A percentile compares a stretch with the other conserved stretches of the same genome.
These are phyloP conservation scores for Gulo gulo DNA, from an alignment of 2,113 vertebrate species.

Conservation along the genomic window DNA sequence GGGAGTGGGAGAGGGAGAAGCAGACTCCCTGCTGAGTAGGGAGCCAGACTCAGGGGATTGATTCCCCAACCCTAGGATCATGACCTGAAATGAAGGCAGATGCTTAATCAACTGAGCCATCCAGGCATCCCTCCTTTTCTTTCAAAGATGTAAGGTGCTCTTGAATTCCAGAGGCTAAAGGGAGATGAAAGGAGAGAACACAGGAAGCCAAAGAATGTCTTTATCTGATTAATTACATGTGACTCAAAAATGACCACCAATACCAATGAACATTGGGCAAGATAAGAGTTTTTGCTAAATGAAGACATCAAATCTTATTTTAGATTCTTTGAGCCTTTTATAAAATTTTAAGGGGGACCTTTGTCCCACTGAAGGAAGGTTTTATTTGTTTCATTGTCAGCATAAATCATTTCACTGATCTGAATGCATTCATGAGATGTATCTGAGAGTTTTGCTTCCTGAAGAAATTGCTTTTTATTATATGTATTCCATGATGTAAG, in stretches of 20 bases:
- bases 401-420: constrained; percentile 47
- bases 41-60: background rate
- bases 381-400: constrained; percentile 50
- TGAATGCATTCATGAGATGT: constrained; percentile 48
- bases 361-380: background rate
- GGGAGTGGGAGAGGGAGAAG: background rate
- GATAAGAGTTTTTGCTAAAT: constrained; percentile 16
- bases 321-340: background rate
- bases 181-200: background rate
- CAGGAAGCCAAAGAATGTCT: background rate
- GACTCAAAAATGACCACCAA: background rate
- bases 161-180: background rate
- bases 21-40: background rate
- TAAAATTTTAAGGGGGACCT: constrained; percentile 28
- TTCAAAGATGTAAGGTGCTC: background rate
- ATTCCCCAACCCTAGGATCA: background rate
- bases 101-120: background rate
- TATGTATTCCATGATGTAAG: constrained; percentile 9
- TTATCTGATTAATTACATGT: background rate
- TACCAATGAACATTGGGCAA: background rate
- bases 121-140: background rate
- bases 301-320: constrained; percentile 41
- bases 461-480: constrained; percentile 51
- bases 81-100: background rate
- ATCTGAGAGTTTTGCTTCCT: constrained; percentile 35